Percentiles rank a stretch among this genome's conserved stretches.
phyloP scores from a whole-genome alignment of 2,113 vertebrate genomes.

The Sinosuthora webbiana region DNA sequence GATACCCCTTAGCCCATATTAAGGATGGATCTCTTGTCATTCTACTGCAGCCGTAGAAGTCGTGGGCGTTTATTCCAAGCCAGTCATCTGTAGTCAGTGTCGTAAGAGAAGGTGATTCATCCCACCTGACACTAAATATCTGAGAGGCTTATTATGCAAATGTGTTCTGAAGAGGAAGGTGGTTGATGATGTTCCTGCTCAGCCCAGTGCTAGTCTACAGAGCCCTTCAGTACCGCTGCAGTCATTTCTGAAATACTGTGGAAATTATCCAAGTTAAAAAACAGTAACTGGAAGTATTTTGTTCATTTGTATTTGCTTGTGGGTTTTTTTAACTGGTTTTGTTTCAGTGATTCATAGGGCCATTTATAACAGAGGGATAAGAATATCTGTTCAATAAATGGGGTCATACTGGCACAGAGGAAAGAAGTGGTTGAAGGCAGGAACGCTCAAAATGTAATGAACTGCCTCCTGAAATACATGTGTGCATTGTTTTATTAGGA shows the following conservation, averaged over 20 bases:
- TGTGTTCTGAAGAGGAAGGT: not conserved
- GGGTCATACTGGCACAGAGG: not conserved
- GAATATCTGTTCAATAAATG: not conserved
- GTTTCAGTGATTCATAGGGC: not conserved
- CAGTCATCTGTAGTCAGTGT: constrained; percentile 29
- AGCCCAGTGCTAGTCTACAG: not conserved
- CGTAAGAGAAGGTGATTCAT: constrained; percentile 26
- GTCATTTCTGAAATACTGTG: not conserved
- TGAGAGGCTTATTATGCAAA: constrained; percentile 10
- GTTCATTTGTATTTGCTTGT: not conserved
- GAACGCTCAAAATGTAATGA: not conserved
- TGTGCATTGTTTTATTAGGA: not conserved
- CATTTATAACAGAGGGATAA: not conserved
- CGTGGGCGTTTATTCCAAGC: not conserved
- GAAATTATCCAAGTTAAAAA: not conserved
- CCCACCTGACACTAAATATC: constrained; percentile 9
- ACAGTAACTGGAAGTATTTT: not conserved
- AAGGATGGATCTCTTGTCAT: not conserved
- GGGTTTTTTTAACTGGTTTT: not conserved
- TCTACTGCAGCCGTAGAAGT: not conserved
- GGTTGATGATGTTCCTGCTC: not conserved
- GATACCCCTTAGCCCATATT: not conserved
- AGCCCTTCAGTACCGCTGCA: not conserved
- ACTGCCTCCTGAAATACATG: not conserved
- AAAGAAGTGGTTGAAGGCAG: not conserved